Percentiles rank a stretch among this genome's conserved stretches.
These are phyloP conservation scores for Helleia helle DNA, from an alignment of 2,888 invertebrate genomes.

Conservation along the genomic window DNA sequence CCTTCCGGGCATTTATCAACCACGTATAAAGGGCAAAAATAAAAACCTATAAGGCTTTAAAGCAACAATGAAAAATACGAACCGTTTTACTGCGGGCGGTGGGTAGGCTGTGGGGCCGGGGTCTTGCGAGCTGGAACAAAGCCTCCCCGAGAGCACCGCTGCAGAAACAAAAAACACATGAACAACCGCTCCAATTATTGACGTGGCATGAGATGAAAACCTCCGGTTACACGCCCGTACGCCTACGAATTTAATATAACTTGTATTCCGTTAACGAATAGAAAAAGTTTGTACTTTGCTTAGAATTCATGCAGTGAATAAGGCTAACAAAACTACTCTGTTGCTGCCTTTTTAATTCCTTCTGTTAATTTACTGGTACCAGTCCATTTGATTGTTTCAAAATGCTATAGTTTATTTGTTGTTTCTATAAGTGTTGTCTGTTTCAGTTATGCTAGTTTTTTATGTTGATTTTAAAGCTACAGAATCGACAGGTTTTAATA, in stretches of 20 bases:
- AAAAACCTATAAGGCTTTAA: slow-evolving; percentile 71
- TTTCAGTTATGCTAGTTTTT: too few species aligned
- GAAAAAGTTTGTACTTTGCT: slow-evolving; percentile 7
- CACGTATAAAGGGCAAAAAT: slow-evolving; percentile 64
- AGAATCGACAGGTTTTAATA: too few species aligned
- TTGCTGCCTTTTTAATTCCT: too few species aligned
- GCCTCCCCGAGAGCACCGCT: slow-evolving; percentile 57
- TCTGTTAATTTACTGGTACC: not conserved
- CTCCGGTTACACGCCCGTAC: slow-evolving; percentile 30
- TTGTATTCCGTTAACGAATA: slow-evolving; percentile 5
- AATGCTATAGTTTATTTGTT: too few species aligned
- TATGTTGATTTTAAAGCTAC: too few species aligned
- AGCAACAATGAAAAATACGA: slow-evolving; percentile 74
- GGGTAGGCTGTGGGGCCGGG: slow-evolving; percentile 29
- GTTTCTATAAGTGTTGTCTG: too few species aligned
- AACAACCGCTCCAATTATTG: slow-evolving; percentile 70
- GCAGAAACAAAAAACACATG: slow-evolving; percentile 62
- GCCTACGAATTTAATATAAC: slow-evolving; percentile 11
- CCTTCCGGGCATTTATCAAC: slow-evolving; percentile 58
- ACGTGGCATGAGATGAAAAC: slow-evolving; percentile 58
- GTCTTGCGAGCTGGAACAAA: slow-evolving; percentile 52
- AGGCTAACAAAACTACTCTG: too few species aligned
- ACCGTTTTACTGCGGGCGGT: slow-evolving; percentile 59
- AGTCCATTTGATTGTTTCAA: not conserved
- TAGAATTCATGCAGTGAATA: too few species aligned